Evolutionary conservation across 2,113 vertebrate genomes (phyloP).

Genomic region (Andinoacara biseriatus): DNA sequence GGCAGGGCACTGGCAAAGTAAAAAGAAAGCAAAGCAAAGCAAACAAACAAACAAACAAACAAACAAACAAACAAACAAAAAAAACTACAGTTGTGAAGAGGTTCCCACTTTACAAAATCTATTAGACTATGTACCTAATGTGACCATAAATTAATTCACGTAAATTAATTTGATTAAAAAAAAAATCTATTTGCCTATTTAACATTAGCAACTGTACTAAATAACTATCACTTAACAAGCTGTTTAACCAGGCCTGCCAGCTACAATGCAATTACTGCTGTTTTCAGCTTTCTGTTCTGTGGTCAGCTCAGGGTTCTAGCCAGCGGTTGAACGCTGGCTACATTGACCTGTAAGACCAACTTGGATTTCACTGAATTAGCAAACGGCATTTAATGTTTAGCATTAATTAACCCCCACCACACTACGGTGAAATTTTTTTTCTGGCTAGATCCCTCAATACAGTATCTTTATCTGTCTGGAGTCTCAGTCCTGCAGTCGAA

Average conservation of each 20-base stretch:
- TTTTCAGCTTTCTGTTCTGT: constrained; percentile 44
- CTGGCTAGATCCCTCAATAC: too few relatives aligned
- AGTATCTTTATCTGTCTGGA: too few relatives aligned
- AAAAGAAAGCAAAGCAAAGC: neutral
- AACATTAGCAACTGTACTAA: constrained; percentile 28
- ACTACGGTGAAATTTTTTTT: too few relatives aligned
- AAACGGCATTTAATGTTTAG: too few relatives aligned
- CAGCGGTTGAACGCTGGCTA: too few relatives aligned
- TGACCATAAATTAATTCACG: neutral
- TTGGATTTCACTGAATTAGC: too few relatives aligned
- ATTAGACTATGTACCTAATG: neutral
- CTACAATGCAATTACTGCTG: constrained; percentile 46
- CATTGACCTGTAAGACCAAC: too few relatives aligned
- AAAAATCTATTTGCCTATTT: constrained; percentile 15
- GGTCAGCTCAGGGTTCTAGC: constrained; percentile 8
- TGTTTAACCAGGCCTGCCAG: constrained; percentile 44
- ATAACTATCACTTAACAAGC: constrained; percentile 45
- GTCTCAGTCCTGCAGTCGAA: too few relatives aligned
- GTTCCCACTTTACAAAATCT: neutral
- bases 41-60: neutral
- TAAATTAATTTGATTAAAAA: constrained; percentile 20
- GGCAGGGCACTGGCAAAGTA: neutral
- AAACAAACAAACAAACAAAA: neutral
- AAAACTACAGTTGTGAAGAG: neutral
- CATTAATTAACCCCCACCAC: too few relatives aligned